Percentiles rank a stretch among this genome's conserved stretches.
Evolutionary conservation across 2,888 invertebrate species (phyloP).

Genomic region (Scaptomyza caliginosa): DNA sequence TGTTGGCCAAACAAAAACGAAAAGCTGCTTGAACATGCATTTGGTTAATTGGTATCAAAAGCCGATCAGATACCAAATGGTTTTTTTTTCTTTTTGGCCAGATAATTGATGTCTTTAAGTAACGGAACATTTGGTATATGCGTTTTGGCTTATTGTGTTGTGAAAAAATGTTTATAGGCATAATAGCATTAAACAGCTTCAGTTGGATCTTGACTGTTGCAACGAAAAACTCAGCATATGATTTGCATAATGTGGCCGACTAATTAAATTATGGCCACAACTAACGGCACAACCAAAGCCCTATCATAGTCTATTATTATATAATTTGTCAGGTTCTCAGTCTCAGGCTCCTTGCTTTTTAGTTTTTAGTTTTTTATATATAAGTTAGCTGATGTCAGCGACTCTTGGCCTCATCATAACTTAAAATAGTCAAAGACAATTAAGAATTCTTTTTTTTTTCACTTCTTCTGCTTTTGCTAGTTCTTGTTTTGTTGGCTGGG

Average conservation of each 20-base stretch:
- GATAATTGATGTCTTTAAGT: neutral
- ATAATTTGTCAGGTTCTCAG: constrained; percentile 65
- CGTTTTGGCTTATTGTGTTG: neutral
- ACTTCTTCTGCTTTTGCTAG: constrained; percentile 7
- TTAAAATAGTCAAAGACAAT: constrained; percentile 75
- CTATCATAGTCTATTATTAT: constrained; percentile 58
- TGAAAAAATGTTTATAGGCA: neutral
- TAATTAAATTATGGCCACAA: constrained; percentile 57
- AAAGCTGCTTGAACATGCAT: constrained; percentile 61
- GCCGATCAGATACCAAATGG: constrained; percentile 17
- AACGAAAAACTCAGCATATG: constrained; percentile 55
- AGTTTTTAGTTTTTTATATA: too few species aligned
- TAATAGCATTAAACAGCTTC: neutral
- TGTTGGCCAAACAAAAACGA: constrained; percentile 2
- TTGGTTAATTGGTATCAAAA: constrained; percentile 34
- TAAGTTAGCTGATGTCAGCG: constrained; percentile 66
- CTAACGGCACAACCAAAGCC: constrained; percentile 52
- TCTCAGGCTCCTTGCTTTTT: constrained; percentile 51
- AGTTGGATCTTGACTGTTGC: neutral
- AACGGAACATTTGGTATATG: neutral
- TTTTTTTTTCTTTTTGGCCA: neutral
- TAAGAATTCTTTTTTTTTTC: constrained; percentile 57
- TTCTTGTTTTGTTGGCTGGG: constrained; percentile 2
- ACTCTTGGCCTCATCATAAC: constrained; percentile 59
- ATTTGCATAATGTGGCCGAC: constrained; percentile 62